Base-by-base conservation (phyloP, 2,113 vertebrate genomes). In the Oreochromis spilurus region DNA sequence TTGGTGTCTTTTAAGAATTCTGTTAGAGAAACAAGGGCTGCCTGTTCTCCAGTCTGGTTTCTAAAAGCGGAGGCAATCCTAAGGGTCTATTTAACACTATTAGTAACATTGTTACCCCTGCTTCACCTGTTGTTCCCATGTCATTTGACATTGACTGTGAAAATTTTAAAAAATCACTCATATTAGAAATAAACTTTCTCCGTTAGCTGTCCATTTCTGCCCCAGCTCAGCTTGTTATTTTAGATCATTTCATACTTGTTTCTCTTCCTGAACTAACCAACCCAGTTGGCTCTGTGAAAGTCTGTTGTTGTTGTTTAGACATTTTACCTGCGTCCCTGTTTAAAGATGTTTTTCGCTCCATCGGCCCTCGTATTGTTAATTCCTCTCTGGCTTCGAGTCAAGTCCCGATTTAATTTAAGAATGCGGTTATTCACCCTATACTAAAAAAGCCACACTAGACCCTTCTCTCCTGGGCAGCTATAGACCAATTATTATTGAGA, bases 141-240 rank as follows among this genome's bases (percentile, higher is more conserved):
- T 65, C 60, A 65, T n/a, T 34, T 65, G 60, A 38, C 60, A 38
- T n/a, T 2, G 4, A 65, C 31, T 65, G 60, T 65, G 31, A 65
- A 65, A 65, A 7, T n/a, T 1, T 0, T 0, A 12, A 36, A 62
- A 57, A 36, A 36, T 65, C 17, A n/a, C 4, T 38, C 60, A 38
- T 65, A 38, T 65, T 65, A 65, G 31, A 38, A 38, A 36, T 65
- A 65, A 65, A 17, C 12, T 65, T 65, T 38, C 60, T 38, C 9
- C n/a, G 60, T 65, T 4, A 36, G 17, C 60, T 36, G 60, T 65
- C 60, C 17, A 65, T 65, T 65, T 65, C 31, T 65, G 60, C 17
- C 31, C 31, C 60, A 65, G 31, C 31, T 36, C 60, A 36, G 60
- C 31, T 65, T 65, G 60, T 36, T 36, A 65, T n/a, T 65, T 65